phyloP scores from a whole-genome alignment of 1,140 invertebrate species.

The Sesamia nonagrioides region DNA sequence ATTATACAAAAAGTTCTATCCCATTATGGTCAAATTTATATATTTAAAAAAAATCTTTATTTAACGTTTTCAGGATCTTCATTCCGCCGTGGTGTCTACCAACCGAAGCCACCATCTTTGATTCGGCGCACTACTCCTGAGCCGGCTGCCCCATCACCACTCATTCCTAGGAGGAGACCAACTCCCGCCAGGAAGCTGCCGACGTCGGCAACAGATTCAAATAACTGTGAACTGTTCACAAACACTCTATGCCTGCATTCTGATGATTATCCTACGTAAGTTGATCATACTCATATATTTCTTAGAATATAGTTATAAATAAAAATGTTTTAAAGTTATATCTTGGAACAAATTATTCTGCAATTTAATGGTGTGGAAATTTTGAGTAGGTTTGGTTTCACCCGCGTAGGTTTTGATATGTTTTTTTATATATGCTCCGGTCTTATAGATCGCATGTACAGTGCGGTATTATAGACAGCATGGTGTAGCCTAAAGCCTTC shows the following conservation, averaged over 20 bases:
- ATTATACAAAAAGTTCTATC: no score
- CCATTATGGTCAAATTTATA: neutral
- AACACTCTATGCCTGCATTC: slow-evolving; percentile 92
- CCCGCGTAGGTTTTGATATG: no score
- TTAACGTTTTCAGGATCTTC: slow-evolving; percentile 42
- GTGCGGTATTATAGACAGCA: no score
- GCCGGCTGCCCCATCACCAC: slow-evolving; percentile 53
- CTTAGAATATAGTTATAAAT: no score
- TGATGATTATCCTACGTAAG: slow-evolving; percentile 93
- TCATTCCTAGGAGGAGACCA: slow-evolving; percentile 62
- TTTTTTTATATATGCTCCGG: no score
- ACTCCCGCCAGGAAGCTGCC: slow-evolving; percentile 67
- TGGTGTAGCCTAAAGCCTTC: no score
- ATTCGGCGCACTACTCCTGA: slow-evolving; percentile 73
- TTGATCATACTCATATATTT: no score
- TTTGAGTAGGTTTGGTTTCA: no score
- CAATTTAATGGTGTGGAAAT: no score
- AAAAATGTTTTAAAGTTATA: no score
- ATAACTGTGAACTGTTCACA: slow-evolving; percentile 91
- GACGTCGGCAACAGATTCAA: slow-evolving; percentile 57
- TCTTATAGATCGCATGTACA: no score
- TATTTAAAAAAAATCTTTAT: neutral
- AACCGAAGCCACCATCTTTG: slow-evolving; percentile 58
- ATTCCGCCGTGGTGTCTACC: slow-evolving; percentile 71
- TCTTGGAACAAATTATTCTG: no score